Evolutionary conservation across 37 sponge, comb jelly and placozoan species (phyloP), one percentile per base, ranked within the genome.

Genomic region (Dysidea cf. avara): DNA sequence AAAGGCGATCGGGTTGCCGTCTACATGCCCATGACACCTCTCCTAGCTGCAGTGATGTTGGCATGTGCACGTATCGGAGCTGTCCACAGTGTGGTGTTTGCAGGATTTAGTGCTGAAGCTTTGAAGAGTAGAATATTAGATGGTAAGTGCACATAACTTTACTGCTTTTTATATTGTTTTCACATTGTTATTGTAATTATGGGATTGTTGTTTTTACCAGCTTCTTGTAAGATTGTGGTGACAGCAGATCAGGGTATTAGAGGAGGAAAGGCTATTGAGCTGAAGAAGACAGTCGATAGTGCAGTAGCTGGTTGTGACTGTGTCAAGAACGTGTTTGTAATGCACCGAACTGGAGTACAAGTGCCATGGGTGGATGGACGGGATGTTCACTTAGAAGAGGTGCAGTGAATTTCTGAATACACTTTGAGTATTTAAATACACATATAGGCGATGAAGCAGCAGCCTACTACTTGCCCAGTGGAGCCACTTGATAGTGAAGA

Each of bases 1-100:
- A 88, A 86, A 36, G 96, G 96, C 40, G 96, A 96, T 64, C 40
- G 86, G 22, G 93, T 96, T 31, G 96, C 89, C 32, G 86, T 96
- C 65, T 96, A 96, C 74, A 92, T 96, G 87, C 96, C 96, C 18
- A 86, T 88, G 69, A 81, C 89, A 48, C 96, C 92, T 29, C 71
- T 83, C 32, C 76, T 89, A 32, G 96, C 74, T 18, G 92, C 93
- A 55, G 53, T 87, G 64, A 96, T 96, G 96, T 60, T 96, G 66
- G 96, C 96, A 53, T 96, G 96, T 76, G 87, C 93, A 59, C 71
- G 96, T 18, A 96, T 96, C 24, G 96, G 96, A 54, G 96, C 86
- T 32, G 71, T 93, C 18, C 94, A 93, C 83, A 96, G 93, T 71
- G 91, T 96, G 7, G 85, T 96, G 28, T 96, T 96, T 81, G 96